These are phyloP conservation scores for Psylliodes chrysocephalus DNA, from an alignment of 2,888 invertebrate genomes.

Conservation along the genomic window DNA sequence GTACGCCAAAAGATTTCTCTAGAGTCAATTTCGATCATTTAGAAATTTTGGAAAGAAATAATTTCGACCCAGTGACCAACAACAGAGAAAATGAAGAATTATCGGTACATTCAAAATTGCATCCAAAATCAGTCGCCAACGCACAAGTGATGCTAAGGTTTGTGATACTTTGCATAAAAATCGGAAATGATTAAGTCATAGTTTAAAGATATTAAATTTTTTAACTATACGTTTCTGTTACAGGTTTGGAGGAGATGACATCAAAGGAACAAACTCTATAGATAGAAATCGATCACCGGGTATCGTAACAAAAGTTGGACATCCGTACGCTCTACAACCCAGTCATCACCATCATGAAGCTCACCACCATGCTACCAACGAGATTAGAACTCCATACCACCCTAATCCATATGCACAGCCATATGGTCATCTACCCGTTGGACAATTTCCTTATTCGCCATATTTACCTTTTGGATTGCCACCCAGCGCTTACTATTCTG, in stretches of 20 bases:
- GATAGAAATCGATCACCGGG: constrained; percentile 6
- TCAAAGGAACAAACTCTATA: constrained; percentile 36
- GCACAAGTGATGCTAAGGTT: constrained; percentile 52
- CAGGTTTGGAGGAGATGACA: constrained; percentile 49
- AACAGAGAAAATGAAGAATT: constrained; percentile 3
- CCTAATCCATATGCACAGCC: neutral
- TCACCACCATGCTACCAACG: constrained; percentile 1
- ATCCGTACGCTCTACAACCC: constrained; percentile 1
- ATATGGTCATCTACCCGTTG: neutral
- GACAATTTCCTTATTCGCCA: neutral
- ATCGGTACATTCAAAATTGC: constrained; percentile 14
- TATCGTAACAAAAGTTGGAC: neutral
- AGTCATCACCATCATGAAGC: constrained; percentile 9
- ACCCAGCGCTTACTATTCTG: constrained; percentile 22
- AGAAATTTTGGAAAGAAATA: constrained; percentile 54
- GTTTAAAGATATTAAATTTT: no score
- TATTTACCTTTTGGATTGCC: constrained; percentile 15
- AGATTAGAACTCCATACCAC: neutral
- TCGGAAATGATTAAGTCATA: no score
- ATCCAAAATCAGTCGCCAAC: constrained; percentile 49
- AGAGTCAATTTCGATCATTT: constrained; percentile 54
- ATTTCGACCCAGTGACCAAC: constrained; percentile 42
- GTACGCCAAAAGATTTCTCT: constrained; percentile 51
- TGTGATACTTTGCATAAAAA: no score
- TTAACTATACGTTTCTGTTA: neutral